Evolutionary conservation across 2,113 vertebrate species (phyloP).

Genomic region (Sitta europaea): DNA sequence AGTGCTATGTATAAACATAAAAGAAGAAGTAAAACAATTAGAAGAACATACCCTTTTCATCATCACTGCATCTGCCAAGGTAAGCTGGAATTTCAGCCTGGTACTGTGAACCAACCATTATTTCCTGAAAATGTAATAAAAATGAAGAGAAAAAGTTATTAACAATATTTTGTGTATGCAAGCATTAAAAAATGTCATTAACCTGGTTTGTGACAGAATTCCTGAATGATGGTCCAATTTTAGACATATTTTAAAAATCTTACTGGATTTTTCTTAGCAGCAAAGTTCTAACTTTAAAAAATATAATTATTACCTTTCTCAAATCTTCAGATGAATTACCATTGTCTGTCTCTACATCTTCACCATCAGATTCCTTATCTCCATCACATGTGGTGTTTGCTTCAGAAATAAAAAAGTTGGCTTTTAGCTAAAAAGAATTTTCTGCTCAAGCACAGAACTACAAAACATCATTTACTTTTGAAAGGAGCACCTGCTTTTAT

Average conservation of each 20-base stretch:
- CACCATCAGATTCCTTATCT: slow-evolving; percentile 94
- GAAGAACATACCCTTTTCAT: slow-evolving; percentile 78
- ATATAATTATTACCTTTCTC: slow-evolving; percentile 79
- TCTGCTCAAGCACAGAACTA: background rate
- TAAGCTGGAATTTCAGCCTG: slow-evolving; percentile 93
- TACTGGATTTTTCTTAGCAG: background rate
- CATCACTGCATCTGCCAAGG: slow-evolving; percentile 78
- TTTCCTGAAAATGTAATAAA: slow-evolving; percentile 79
- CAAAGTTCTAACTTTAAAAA: background rate
- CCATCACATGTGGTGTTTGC: slow-evolving; percentile 91
- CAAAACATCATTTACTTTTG: background rate
- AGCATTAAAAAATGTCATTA: background rate
- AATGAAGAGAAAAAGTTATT: background rate
- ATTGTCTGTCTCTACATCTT: slow-evolving; percentile 81
- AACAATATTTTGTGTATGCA: background rate
- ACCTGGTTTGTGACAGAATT: background rate
- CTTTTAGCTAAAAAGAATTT: background rate
- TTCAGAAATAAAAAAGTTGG: slow-evolving; percentile 53
- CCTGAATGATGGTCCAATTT: background rate
- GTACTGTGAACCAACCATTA: slow-evolving; percentile 95
- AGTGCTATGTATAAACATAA: background rate
- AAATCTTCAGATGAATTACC: slow-evolving; percentile 90
- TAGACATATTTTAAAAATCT: background rate
- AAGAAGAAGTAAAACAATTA: background rate
- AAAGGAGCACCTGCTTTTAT: background rate